Evolutionary conservation across 1,140 invertebrate genomes (phyloP), one percentile per base, ranked within the genome.

Genomic region (Trichonephila clavata): DNA sequence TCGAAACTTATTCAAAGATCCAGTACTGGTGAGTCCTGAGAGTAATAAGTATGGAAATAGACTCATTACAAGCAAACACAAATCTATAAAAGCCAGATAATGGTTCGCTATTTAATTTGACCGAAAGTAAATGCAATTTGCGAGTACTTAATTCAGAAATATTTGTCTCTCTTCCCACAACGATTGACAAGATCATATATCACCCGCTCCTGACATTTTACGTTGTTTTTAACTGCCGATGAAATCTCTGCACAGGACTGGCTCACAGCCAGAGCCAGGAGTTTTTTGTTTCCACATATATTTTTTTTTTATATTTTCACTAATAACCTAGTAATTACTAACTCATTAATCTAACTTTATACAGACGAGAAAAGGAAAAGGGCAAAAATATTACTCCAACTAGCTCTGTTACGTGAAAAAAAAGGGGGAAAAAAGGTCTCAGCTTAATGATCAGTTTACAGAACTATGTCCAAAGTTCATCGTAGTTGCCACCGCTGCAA

Each of bases 251-350:
- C 92, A 87, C 21, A 63, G 24, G 21, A 80, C 92, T 93, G 92
- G 92, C 63, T 63, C 50, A 81, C 14, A n/a, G 63, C 92, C 92
- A 93, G 90, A 84, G 21, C 39, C 80, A 59, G 7, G 7, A 27
- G 21, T 68, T 92, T 86, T 92, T 86, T 87, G 57, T 84, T 84
- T 87, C 61, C 50, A 18, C 2, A 8, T 80, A 8, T 80, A 50
- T 32, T 21, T 32, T 86, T 57, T 84, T 81, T 93, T 63, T 93
- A 39, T 61, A 87, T 93, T 88, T 80, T 68, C 61, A n/a, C 92
- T 93, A 93, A 93, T 93, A 93, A 93, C 92, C 92, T 87, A 93
- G 92, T 93, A 93, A 93, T 93, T 93, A 93, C 92, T 88, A 93
- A 88, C 92, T 93, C 92, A 93, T 93, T 93, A 93, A 93, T 93